Conservation (phyloP, 2,888 invertebrate genomes). For the Drosophila basisetae region DNA sequence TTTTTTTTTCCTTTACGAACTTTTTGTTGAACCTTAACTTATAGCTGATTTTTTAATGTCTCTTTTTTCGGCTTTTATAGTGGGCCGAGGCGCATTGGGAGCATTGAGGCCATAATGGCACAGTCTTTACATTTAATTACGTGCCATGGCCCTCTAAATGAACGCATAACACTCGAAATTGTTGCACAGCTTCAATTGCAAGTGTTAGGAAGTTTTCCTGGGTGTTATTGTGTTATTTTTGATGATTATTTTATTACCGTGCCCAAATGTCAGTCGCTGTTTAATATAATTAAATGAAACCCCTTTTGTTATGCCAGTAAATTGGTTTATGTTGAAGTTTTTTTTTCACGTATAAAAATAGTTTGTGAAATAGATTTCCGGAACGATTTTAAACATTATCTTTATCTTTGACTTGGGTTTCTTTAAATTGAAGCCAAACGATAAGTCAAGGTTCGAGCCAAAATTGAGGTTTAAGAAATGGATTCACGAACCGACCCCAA, state of each 20-base stretch:
- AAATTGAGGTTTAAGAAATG: neutral
- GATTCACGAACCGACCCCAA: too few species aligned
- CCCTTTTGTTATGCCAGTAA: neutral
- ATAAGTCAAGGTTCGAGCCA: neutral
- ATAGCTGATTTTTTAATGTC: constrained; percentile 31
- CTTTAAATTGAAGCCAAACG: neutral
- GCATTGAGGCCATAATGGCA: constrained; percentile 66
- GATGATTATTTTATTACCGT: neutral
- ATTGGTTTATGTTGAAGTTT: neutral
- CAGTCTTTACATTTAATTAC: constrained; percentile 73
- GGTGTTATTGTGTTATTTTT: constrained; percentile 2
- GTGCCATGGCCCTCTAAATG: constrained; percentile 46
- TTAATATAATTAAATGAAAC: constrained; percentile 6
- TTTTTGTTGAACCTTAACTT: constrained; percentile 48
- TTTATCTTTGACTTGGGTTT: neutral
- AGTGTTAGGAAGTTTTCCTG: constrained; percentile 45
- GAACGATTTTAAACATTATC: neutral
- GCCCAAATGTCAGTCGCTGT: constrained; percentile 2
- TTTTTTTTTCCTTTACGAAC: constrained; percentile 7
- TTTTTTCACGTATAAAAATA: neutral
- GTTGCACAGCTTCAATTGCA: constrained; percentile 48
- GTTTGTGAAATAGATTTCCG: neutral
- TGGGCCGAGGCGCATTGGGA: constrained; percentile 59
- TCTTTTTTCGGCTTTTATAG: constrained; percentile 49
- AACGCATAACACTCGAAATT: constrained; percentile 49